phyloP scores from a whole-genome alignment of 2,888 invertebrate species.

The Odontocerum albicorne region DNA sequence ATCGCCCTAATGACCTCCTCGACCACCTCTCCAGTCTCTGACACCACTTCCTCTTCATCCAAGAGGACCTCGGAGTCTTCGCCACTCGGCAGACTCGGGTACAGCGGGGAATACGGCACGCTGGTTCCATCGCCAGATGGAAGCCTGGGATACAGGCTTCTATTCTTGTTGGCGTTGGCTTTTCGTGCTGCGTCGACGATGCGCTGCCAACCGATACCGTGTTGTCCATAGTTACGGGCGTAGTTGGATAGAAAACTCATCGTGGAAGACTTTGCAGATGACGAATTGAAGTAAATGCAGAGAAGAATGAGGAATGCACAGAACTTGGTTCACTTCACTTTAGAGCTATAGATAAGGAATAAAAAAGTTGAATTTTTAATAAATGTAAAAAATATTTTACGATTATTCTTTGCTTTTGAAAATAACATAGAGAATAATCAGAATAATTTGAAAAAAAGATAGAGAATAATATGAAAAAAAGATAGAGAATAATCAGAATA shows the following conservation, averaged over 20 bases:
- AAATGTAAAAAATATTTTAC: no score
- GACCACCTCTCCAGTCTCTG: conserved; percentile 41
- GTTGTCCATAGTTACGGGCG: conserved; percentile 32
- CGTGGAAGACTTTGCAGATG: no score
- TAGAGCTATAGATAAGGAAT: no score
- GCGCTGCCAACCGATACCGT: conserved; percentile 32
- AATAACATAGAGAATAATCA: no score
- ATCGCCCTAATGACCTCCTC: conserved; percentile 52
- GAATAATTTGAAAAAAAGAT: no score
- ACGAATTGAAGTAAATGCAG: no score
- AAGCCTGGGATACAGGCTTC: conserved; percentile 47
- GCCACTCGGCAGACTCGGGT: conserved; percentile 51
- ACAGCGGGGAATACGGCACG: conserved; percentile 44
- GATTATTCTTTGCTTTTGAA: no score
- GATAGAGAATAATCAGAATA: no score
- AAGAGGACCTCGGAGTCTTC: conserved; percentile 54
- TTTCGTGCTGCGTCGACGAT: conserved; percentile 29
- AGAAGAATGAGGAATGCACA: no score
- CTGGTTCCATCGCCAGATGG: conserved; percentile 49
- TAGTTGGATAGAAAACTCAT: conserved; percentile 29
- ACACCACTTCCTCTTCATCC: conserved; percentile 47
- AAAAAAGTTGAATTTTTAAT: no score
- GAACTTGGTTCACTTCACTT: no score
- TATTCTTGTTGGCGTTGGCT: neutral
- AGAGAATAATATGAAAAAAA: no score